phyloP scores from a whole-genome alignment of 1,140 invertebrate genomes.

The Eriosoma lanigerum region DNA sequence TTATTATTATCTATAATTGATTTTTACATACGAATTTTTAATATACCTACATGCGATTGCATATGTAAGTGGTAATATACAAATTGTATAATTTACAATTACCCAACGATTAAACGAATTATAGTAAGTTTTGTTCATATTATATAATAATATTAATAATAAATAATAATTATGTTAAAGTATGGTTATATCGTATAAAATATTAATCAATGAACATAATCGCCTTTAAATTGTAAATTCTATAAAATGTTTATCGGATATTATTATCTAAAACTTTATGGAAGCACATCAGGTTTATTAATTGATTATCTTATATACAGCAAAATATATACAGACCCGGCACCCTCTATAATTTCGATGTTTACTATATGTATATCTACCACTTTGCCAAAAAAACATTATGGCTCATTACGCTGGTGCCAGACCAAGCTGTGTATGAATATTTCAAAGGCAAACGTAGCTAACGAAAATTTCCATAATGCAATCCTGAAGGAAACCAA shows the following conservation, averaged over 20 bases:
- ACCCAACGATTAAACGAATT: too few species aligned
- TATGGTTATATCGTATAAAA: background rate
- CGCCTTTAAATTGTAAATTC: background rate
- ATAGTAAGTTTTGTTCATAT: too few species aligned
- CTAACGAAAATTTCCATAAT: constrained; percentile 49
- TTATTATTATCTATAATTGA: too few species aligned
- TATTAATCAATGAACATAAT: background rate
- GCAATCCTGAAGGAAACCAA: constrained; percentile 37
- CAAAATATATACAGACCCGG: background rate
- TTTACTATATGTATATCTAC: background rate
- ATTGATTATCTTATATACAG: constrained; percentile 25
- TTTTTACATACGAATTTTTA: too few species aligned
- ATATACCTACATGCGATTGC: too few species aligned
- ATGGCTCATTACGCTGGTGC: constrained; percentile 13
- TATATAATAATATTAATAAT: background rate
- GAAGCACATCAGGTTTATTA: background rate
- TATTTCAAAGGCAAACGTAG: constrained; percentile 48
- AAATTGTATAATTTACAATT: too few species aligned
- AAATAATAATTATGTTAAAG: background rate
- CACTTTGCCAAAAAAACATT: constrained; percentile 35
- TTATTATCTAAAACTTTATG: background rate
- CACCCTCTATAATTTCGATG: constrained; percentile 2
- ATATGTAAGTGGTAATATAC: too few species aligned
- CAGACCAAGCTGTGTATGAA: constrained; percentile 37
- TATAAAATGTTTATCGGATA: background rate